phyloP scores from a whole-genome alignment of 2,797 vertebrate species.

The Chiroxiphia lanceolata region DNA sequence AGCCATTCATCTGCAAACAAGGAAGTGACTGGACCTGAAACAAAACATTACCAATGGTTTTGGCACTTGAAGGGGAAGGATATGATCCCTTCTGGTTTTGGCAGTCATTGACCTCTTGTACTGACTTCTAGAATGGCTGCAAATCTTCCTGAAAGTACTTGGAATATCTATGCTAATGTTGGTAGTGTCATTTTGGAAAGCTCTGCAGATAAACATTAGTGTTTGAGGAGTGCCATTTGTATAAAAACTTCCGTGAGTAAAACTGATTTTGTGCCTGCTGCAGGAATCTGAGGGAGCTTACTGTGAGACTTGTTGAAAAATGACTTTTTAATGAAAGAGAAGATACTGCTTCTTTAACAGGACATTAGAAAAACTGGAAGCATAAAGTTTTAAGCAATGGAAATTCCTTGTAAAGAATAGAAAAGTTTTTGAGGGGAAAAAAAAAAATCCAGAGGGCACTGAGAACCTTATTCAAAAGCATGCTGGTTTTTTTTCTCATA shows the following conservation, averaged over 20 bases:
- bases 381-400: neutral
- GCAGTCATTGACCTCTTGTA: neutral
- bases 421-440: neutral
- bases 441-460: neutral
- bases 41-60: neutral
- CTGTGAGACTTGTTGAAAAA: neutral
- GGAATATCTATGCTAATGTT: neutral
- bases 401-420: neutral
- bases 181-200: neutral
- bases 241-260: neutral
- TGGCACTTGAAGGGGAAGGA: neutral
- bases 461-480: neutral
- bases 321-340: neutral
- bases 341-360: neutral
- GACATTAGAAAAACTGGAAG: neutral
- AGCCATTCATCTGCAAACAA: neutral
- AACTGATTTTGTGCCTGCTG: neutral
- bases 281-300: neutral
- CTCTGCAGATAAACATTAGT: neutral
- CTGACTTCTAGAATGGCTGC: neutral
- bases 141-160: conserved; percentile 12
- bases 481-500: neutral
- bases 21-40: neutral
- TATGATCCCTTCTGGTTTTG: conserved; percentile 17
- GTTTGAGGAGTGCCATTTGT: neutral